Percentiles rank a stretch among this genome's conserved stretches.
phyloP scores from a whole-genome alignment of 2,797 vertebrate genomes.

The Thunnus albacares region DNA sequence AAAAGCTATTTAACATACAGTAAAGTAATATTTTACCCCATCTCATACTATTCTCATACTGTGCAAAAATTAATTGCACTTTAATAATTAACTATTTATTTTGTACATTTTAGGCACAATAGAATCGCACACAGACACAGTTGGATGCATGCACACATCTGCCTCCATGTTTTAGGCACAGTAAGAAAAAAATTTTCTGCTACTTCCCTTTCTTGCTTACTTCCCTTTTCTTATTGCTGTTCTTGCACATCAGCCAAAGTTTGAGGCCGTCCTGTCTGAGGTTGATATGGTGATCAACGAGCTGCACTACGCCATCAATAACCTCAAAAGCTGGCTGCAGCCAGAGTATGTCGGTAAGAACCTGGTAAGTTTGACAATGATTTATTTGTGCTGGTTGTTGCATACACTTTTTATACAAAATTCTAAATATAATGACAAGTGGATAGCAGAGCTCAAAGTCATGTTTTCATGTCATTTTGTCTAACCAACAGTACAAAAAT shows the following conservation, averaged over 20 bases:
- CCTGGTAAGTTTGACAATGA: constrained; percentile 68
- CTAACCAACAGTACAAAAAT: no score
- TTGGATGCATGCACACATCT: no score
- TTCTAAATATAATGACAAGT: no score
- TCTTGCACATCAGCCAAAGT: constrained; percentile 79
- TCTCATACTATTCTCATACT: no score
- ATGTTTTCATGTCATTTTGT: no score
- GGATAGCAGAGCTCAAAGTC: no score
- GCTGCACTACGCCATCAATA: constrained; percentile 69
- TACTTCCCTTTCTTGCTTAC: no score
- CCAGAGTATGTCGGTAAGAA: constrained; percentile 78
- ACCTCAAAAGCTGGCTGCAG: constrained; percentile 83
- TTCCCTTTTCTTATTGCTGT: not conserved
- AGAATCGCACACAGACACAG: no score
- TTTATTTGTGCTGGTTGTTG: not conserved
- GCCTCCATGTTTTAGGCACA: not conserved
- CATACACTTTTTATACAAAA: not conserved
- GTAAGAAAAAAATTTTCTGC: not conserved
- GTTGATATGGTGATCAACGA: constrained; percentile 81
- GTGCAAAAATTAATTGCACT: not conserved
- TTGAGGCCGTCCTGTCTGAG: constrained; percentile 84
- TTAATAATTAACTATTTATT: not conserved
- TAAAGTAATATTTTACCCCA: no score
- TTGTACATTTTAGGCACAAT: not conserved
- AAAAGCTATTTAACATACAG: no score